Evolutionary conservation across 2,888 invertebrate genomes (phyloP).

Genomic region (Acanthococcus lagerstroemiae): DNA sequence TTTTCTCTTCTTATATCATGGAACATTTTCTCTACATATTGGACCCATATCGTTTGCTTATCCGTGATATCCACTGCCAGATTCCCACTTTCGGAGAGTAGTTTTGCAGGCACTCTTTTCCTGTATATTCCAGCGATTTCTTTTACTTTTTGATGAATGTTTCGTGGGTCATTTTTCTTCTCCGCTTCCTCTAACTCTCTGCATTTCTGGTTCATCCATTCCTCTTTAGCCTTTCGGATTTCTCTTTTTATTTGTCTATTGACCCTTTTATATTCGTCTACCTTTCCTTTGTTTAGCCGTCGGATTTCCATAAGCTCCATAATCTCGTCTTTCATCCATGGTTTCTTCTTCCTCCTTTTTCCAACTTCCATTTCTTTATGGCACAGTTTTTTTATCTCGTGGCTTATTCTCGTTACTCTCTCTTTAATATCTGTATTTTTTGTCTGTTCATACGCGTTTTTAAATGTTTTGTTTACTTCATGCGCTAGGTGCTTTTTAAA

Average conservation of each 20-base stretch:
- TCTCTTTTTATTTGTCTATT: neutral
- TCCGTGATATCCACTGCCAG: no score
- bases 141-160: constrained; percentile 8
- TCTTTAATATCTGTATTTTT: neutral
- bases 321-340: neutral
- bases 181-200: neutral
- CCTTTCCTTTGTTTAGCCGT: neutral
- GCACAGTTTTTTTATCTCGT: neutral
- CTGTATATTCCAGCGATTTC: neutral
- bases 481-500: no score
- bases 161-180: constrained; percentile 1
- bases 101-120: neutral
- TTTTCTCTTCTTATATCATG: constrained; percentile 4
- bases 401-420: neutral
- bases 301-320: neutral
- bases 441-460: no score
- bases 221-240: neutral
- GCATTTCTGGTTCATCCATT: constrained; percentile 5
- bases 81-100: neutral
- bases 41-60: neutral
- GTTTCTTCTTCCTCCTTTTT: neutral
- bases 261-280: neutral
- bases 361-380: neutral
- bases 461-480: no score
- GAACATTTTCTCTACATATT: constrained; percentile 12